Base-by-base conservation (phyloP, 2,797 vertebrate species). In the Protonibea diacanthus region DNA sequence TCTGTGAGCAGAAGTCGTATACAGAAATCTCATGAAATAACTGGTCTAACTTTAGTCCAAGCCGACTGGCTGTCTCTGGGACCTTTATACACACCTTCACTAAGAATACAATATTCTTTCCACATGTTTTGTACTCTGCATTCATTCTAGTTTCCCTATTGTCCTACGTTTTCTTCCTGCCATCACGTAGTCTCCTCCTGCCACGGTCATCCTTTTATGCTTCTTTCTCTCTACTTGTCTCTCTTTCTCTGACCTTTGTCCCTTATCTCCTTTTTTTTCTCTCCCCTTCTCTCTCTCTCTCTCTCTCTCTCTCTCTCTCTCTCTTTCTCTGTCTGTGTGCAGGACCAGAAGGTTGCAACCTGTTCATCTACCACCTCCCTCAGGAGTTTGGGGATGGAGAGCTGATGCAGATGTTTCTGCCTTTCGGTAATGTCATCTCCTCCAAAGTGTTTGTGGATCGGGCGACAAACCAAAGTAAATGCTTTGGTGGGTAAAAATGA, bases 401-500 rank as follows among this genome's bases (percentile, higher is more conserved):
- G 95, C 98, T 99, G 95, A 99, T 98, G 98, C 98, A 99, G 97
- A 99, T 99, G 97, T 99, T 99, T 97, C 97, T 99, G 96, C 97
- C 98, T 97, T 99, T 99, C 97, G 98, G 98, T 98, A 99, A 99
- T 99, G 98, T 99, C 98, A 99, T 99, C 98, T 99, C 98, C 97
- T 99, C 98, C 97, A 99, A 99, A 98, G 98, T 99, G 97, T 99
- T 99, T 99, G 98, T 99, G 97, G 98, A 99, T 98, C 97, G 98
- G 97, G 98, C 97, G 97, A 99, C 98, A 98, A 99, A 99, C 98
- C 98, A 99, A 98, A 99, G 98, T 99, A 99, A 98, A 99, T 99
- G 98, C 98, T 99, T 99, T 99, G 98, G 98, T 99, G 98, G 97
- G 98, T 99, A 99, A 96, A 95, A 95, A 95, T 91, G 86, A 92